Percentiles rank a stretch among this genome's conserved stretches.
phyloP scores from a whole-genome alignment of 2,113 vertebrate species.

The Cyanistes caeruleus region DNA sequence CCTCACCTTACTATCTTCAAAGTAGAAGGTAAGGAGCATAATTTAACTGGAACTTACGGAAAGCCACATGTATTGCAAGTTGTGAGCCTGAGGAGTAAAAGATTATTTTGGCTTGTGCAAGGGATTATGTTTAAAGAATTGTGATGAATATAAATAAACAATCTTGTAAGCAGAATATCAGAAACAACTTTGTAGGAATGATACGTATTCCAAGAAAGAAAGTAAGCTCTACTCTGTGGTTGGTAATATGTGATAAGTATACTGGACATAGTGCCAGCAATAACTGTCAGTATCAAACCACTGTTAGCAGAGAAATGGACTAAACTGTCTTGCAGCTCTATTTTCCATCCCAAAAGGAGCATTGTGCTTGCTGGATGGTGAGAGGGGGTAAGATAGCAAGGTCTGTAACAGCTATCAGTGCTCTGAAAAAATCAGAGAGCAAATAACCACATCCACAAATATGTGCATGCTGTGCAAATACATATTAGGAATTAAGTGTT shows the following conservation, averaged over 20 bases:
- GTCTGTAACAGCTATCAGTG: neutral
- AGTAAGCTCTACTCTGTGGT: neutral
- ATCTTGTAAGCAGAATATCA: neutral
- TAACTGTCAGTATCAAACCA: neutral
- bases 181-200: neutral
- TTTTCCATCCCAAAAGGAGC: neutral
- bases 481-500: neutral
- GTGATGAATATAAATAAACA: neutral
- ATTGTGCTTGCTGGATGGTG: neutral
- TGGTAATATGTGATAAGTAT: neutral
- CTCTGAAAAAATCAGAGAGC: neutral
- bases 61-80: neutral
- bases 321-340: neutral
- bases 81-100: neutral
- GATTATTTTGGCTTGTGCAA: neutral
- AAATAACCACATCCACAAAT: accelerated
- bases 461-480: neutral
- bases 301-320: neutral
- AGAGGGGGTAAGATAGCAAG: neutral
- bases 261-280: neutral
- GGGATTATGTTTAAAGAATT: neutral
- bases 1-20: conserved; percentile 89
- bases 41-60: neutral
- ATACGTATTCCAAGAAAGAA: neutral
- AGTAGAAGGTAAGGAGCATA: conserved; percentile 82